Conservation (phyloP, 2,888 invertebrate species). For the Thumatha senex region DNA sequence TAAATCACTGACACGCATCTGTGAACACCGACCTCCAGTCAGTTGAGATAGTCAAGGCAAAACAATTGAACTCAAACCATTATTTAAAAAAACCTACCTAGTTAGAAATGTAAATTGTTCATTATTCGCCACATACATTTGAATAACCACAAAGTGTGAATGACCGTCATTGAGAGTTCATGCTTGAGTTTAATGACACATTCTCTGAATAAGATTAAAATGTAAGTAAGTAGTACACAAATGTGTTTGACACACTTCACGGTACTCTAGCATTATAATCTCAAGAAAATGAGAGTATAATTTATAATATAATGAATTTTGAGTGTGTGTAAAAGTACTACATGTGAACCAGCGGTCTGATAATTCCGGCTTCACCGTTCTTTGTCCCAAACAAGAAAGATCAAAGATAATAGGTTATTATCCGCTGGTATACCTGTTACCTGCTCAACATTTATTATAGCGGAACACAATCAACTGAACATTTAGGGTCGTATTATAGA, state of each 20-base stretch:
- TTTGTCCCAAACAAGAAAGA: not conserved
- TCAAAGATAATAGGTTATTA: too few species aligned
- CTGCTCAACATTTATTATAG: not conserved
- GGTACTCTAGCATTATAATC: constrained; percentile 1
- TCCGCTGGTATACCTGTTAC: not conserved
- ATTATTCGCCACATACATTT: not conserved
- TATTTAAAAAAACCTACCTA: not conserved
- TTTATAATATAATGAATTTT: not conserved
- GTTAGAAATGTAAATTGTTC: not conserved
- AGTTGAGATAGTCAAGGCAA: too few species aligned
- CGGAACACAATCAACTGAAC: not conserved
- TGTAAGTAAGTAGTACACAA: constrained; percentile 3
- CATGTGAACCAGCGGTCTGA: not conserved
- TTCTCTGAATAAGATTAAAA: constrained; percentile 5
- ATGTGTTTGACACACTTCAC: constrained; percentile 10
- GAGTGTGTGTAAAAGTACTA: not conserved
- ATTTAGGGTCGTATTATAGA: too few species aligned
- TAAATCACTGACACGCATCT: too few species aligned
- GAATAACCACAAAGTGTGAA: not conserved
- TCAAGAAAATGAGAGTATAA: constrained; percentile 6
- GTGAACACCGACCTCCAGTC: too few species aligned
- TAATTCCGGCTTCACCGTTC: not conserved
- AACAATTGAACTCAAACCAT: not conserved
- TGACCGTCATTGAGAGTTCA: constrained; percentile 12
- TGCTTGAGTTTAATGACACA: not conserved